Conservation (phyloP, 2,888 invertebrate species). For the Fragum fragum region DNA sequence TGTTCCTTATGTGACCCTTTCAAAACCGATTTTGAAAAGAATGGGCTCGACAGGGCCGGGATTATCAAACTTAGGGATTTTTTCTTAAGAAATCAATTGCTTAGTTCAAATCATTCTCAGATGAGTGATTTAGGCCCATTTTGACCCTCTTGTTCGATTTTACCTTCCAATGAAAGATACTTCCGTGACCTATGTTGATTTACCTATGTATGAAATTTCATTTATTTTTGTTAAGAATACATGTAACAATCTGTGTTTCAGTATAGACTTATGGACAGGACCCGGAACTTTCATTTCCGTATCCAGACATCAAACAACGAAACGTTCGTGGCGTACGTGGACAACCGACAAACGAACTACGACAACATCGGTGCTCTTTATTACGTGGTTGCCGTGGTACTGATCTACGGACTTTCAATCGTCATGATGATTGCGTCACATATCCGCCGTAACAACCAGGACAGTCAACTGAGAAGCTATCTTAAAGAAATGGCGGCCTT, state of each 20-base stretch:
- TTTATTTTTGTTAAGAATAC: too few species aligned
- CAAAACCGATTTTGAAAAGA: too few species aligned
- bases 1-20: too few species aligned
- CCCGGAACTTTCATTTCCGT: constrained; percentile 73
- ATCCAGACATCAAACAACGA: constrained; percentile 72
- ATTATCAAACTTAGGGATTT: too few species aligned
- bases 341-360: constrained; percentile 71
- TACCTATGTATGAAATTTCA: too few species aligned
- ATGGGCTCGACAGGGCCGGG: too few species aligned
- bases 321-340: constrained; percentile 76
- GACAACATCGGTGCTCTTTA: constrained; percentile 85
- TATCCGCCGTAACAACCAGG: constrained; percentile 85
- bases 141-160: too few species aligned
- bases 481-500: constrained; percentile 84
- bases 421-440: constrained; percentile 86
- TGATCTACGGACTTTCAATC: constrained; percentile 85
- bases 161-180: too few species aligned
- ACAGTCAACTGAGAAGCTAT: constrained; percentile 83
- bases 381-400: constrained; percentile 86
- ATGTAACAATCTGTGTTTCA: constrained; percentile 35
- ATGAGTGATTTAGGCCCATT: too few species aligned
- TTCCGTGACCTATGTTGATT: too few species aligned
- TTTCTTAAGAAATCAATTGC: too few species aligned
- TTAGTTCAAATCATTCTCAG: too few species aligned
- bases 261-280: constrained; percentile 72